Evolutionary conservation across 2,888 invertebrate genomes (phyloP), one percentile per base, ranked within the genome.

Genomic region (Aethes cnicana): DNA sequence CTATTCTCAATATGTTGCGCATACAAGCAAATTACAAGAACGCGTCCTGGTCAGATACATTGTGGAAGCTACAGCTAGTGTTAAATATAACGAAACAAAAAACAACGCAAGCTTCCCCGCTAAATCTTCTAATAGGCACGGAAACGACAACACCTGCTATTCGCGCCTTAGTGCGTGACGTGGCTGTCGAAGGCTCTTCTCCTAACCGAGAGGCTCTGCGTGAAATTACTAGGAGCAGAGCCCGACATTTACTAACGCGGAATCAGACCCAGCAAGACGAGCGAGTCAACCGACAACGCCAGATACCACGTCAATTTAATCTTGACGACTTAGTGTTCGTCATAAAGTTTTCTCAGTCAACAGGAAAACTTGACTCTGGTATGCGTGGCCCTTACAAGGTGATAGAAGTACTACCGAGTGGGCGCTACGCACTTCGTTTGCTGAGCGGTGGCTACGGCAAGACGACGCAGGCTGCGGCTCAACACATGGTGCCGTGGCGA

Each of bases 401-500:
- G 4, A 11, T 14, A 6, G 37, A 52, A 3, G 21, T 36, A 1
- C 18, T 56, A 21, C 50, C 47, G 0, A 41, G 46, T 16, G 54
- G 43, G 8, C 54, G 47, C 7, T 54, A 54, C 43, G 56, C 47
- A 18, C 33, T 56, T 9, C 23, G 21, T 6, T 30, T 56, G 8
- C 25, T 56, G 4, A 14, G 35, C 11, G 54, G 54, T 1, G 20
- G 21, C 7, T 35, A 42, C 12, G 56, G 56, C 14, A 53, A 57
- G 25, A 49, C 28, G 1, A 55, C 57, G 2, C 47, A 55, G 12
- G 55, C 57, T 3, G 56, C 49, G 1, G 50, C 54, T 6, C 47
- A 57, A 36, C 56, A 47, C 25, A 57, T 61, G 58, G 53, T 58
- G 41, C 53, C 50, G 4, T 56, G 59, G 59, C 44, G 39, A 7